Conservation (phyloP, 2,888 invertebrate genomes). For the Drosophila cognata region DNA sequence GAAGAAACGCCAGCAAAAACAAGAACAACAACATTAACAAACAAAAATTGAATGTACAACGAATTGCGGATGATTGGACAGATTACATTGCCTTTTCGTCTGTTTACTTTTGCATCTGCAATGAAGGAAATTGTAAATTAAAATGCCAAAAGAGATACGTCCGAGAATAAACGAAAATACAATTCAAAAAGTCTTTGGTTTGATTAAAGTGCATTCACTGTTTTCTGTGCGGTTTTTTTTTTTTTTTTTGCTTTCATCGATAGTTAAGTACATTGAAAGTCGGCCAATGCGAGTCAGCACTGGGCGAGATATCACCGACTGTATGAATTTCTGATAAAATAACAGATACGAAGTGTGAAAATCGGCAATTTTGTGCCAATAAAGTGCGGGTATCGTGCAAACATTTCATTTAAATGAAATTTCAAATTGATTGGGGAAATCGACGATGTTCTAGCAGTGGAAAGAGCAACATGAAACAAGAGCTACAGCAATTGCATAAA, state of each 20-base stretch:
- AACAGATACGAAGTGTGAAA: conserved; percentile 2
- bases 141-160: conserved; percentile 40
- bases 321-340: conserved; percentile 35
- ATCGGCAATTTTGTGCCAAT: neutral
- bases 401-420: conserved; percentile 50
- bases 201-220: conserved; percentile 31
- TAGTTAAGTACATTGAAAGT: conserved; percentile 16
- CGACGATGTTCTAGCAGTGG: conserved; percentile 10
- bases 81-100: conserved; percentile 51
- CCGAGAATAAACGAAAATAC: conserved; percentile 1
- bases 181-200: neutral
- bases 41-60: conserved; percentile 10
- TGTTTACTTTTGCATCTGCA: conserved; percentile 71
- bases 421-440: conserved; percentile 39
- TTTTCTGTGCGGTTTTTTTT: neutral
- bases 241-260: neutral
- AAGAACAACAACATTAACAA: conserved; percentile 7
- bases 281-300: conserved; percentile 17
- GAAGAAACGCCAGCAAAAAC: conserved; percentile 29
- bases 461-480: conserved; percentile 14
- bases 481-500: neutral
- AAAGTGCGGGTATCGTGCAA: conserved; percentile 25
- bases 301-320: conserved; percentile 26
- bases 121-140: conserved; percentile 59
- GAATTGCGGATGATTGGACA: conserved; percentile 54